These are phyloP conservation scores for Eurystomus gularis DNA, from an alignment of 2,113 vertebrate genomes.

Conservation along the genomic window DNA sequence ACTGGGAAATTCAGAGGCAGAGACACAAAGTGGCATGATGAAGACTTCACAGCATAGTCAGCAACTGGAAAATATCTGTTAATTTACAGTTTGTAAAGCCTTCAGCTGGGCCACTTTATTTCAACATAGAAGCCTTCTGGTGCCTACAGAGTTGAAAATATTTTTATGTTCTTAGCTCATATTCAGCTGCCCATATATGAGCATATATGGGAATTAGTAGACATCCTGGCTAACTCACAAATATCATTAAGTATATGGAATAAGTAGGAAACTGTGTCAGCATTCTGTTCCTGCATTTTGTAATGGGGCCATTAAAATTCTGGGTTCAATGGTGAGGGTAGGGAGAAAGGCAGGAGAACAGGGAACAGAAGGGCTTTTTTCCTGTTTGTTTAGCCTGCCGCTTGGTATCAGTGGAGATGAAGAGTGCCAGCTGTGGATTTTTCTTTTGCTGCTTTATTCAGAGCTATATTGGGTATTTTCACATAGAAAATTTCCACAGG, in stretches of 20 bases:
- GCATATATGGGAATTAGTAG: background rate
- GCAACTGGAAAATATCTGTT: background rate
- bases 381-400: background rate
- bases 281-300: background rate
- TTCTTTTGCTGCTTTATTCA: slow-evolving; percentile 11
- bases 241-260: background rate
- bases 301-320: background rate
- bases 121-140: background rate
- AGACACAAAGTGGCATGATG: background rate
- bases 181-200: background rate
- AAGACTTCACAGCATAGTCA: background rate
- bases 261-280: background rate
- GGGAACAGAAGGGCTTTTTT: background rate
- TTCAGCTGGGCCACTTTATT: background rate
- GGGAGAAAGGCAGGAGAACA: background rate
- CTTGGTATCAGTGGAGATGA: background rate
- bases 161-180: background rate
- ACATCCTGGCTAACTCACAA: background rate
- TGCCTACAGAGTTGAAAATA: background rate
- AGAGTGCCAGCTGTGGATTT: slow-evolving; percentile 17
- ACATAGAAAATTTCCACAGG: background rate
- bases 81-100: background rate
- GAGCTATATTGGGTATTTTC: slow-evolving; percentile 21
- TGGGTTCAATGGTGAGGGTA: background rate
- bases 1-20: background rate